Evolutionary conservation across 2,113 vertebrate species (phyloP).

Genomic region (Potamarius usumacintae): DNA sequence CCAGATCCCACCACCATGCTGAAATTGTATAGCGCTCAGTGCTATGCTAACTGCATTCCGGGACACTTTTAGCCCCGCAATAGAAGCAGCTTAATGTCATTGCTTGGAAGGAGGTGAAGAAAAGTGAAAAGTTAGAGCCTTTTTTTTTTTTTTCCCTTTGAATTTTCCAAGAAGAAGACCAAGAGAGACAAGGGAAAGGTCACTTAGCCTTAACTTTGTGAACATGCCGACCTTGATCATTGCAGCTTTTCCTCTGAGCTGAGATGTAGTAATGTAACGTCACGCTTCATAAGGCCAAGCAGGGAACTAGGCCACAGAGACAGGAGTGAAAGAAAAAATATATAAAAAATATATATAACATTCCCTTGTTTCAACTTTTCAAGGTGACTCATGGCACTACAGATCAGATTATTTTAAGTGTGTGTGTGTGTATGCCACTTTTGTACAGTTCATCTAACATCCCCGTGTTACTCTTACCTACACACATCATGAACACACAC

Average conservation of each 20-base stretch:
- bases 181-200: slow-evolving; percentile 5
- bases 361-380: slow-evolving; percentile 34
- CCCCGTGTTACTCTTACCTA: background rate
- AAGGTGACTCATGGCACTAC: slow-evolving; percentile 47
- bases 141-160: background rate
- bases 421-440: background rate
- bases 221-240: slow-evolving; percentile 63
- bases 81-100: slow-evolving; percentile 19
- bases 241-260: slow-evolving; percentile 53
- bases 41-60: slow-evolving; percentile 46
- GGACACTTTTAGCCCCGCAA: slow-evolving; percentile 40
- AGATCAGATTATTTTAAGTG: background rate
- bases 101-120: slow-evolving; percentile 8
- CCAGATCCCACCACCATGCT: slow-evolving; percentile 36
- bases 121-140: slow-evolving; percentile 20
- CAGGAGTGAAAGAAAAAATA: background rate
- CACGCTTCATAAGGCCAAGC: slow-evolving; percentile 59
- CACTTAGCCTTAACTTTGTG: slow-evolving; percentile 47
- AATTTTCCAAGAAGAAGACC: slow-evolving; percentile 2
- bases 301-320: slow-evolving; percentile 64
- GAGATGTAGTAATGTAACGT: slow-evolving; percentile 65
- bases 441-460: slow-evolving; percentile 6
- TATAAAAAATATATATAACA: background rate
- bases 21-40: slow-evolving; percentile 36
- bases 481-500: background rate